Evolutionary conservation across 2,113 vertebrate species (phyloP).

Genomic region (Centropristis striata): DNA sequence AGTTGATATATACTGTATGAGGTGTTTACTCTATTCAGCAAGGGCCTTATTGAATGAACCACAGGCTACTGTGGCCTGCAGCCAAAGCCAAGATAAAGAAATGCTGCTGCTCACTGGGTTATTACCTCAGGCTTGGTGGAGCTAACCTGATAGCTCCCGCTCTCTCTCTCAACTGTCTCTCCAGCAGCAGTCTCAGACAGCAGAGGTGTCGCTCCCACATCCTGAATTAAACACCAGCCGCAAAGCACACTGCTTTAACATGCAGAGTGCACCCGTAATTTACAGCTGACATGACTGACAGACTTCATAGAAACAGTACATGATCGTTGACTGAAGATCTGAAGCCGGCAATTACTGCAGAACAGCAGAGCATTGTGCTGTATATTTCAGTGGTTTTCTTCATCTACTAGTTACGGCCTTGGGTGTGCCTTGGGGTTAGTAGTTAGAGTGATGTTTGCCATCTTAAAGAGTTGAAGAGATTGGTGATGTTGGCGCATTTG

Average conservation of each 20-base stretch:
- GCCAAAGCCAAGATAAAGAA: constrained; percentile 57
- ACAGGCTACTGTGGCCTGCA: constrained; percentile 32
- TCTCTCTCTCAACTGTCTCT: constrained; percentile 31
- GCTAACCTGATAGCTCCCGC: constrained; percentile 38
- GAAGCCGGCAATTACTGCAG: no score
- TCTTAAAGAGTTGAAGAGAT: no score
- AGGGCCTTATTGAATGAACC: constrained; percentile 53
- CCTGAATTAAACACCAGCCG: constrained; percentile 12
- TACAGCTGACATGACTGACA: constrained; percentile 9
- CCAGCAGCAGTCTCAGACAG: constrained; percentile 3
- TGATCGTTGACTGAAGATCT: no score
- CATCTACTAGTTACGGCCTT: no score
- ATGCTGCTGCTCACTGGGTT: constrained; percentile 52
- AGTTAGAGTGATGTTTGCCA: not conserved
- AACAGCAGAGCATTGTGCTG: no score
- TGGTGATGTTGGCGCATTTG: no score
- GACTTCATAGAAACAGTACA: not conserved
- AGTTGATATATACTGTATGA: constrained; percentile 34
- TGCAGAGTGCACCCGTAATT: not conserved
- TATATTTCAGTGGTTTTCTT: no score
- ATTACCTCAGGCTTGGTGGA: constrained; percentile 45
- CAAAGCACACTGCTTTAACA: not conserved
- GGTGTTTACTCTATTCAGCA: constrained; percentile 41
- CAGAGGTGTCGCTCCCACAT: constrained; percentile 13
- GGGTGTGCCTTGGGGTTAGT: not conserved